These are phyloP conservation scores for Episyrphus balteatus DNA, from an alignment of 1,140 invertebrate genomes.

Conservation along the genomic window DNA sequence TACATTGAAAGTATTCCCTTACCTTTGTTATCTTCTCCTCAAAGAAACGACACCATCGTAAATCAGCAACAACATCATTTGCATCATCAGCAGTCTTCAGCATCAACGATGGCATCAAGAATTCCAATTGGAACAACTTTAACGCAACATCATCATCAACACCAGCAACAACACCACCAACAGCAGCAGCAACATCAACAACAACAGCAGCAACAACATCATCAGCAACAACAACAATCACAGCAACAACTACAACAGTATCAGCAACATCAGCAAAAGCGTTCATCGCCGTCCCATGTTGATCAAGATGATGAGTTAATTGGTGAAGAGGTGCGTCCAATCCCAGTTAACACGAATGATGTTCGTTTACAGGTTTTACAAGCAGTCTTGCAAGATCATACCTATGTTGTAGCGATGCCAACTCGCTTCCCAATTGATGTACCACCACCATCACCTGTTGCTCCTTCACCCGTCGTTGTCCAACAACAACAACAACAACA, in stretches of 20 bases:
- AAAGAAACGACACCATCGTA: neutral
- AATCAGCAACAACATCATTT: conserved; percentile 1
- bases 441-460: conserved; percentile 33
- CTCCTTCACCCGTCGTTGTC: neutral
- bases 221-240: conserved; percentile 2
- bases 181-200: conserved; percentile 12
- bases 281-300: neutral
- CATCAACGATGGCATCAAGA: neutral
- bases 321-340: conserved; percentile 35
- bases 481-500: conserved; percentile 9
- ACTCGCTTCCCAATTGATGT: conserved; percentile 44
- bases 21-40: no score
- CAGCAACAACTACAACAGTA: conserved; percentile 4
- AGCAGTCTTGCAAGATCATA: conserved; percentile 69
- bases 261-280: neutral
- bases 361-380: conserved; percentile 37
- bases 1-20: no score
- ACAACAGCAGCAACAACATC: conserved; percentile 2
- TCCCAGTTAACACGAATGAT: conserved; percentile 38
- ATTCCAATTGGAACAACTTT: neutral
- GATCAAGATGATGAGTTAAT: conserved; percentile 29
- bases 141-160: conserved; percentile 6
- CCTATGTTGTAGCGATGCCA: conserved; percentile 63
- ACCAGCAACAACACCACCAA: conserved; percentile 4
- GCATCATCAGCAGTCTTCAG: neutral